Base-by-base conservation (phyloP, 2,888 invertebrate species). In the Hydriomena furcata region DNA sequence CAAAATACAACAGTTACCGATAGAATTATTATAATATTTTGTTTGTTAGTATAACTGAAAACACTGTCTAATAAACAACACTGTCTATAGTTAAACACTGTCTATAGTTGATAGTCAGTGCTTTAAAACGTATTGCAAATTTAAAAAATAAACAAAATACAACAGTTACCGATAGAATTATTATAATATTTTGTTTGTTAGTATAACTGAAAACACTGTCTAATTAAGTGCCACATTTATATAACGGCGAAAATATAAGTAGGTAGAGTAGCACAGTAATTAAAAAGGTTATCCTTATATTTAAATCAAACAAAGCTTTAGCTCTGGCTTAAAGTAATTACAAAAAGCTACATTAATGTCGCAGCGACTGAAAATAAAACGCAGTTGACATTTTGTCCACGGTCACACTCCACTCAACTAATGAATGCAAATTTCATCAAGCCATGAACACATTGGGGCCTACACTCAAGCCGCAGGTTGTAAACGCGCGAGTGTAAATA, bases 401-500 rank as follows among this genome's bases (percentile, higher is more conserved):
- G 62, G 55, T 52, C 60, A 57, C 46, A 58, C 61, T 61, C 57
- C 72, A 76, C 76, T 79, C 72, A 62, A 68, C 79, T 85, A 84
- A 85, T 83, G 82, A 85, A 85, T 84, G 84, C 79, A 84, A 84
- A 86, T 84, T 84, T 81, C 76, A 83, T 82, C 76, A 84, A 71
- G 69, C 72, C 64, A 65, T 52, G 48, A 49, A 51, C 53, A 27
- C 44, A 40, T 44, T 50, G 30, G 35, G 44, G 24, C 23, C 21
- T 30, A 48, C 35, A 51, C 41, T 36, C 27, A 12, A 1, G 12
- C 24, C 23, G 23, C 11, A 10, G 23, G 17, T 30, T 5, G 21
- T 7, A 28, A 20, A 21, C 17, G 1, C 10, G 23, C 1, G 13
- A 1, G 21, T 30, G 17, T 7, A 10, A 23, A 25, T n/a, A 25